Percentiles rank a stretch among this genome's conserved stretches.
phyloP scores from a whole-genome alignment of 2,888 invertebrate genomes.

The Troides helena region DNA sequence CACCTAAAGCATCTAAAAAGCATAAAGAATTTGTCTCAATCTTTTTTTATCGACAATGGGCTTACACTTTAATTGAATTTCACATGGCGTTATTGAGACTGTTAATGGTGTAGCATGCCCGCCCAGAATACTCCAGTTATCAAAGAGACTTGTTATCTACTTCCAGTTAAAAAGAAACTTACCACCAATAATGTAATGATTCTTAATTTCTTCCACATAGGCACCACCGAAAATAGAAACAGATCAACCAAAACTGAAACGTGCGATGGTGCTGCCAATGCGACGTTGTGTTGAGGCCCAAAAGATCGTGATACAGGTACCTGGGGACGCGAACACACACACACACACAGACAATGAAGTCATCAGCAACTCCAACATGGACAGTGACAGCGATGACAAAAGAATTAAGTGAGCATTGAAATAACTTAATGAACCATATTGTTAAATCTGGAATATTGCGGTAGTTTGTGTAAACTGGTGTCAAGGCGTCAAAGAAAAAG shows the following conservation, averaged over 20 bases:
- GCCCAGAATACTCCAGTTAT: too few relatives aligned
- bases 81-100: too few relatives aligned
- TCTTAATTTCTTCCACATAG: slow-evolving; percentile 46
- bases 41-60: too few relatives aligned
- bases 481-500: too few relatives aligned
- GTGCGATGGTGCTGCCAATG: slow-evolving; percentile 69
- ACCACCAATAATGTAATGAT: background rate
- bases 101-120: too few relatives aligned
- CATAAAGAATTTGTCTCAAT: background rate
- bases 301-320: slow-evolving; percentile 70
- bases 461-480: background rate
- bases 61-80: too few relatives aligned
- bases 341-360: slow-evolving; percentile 46
- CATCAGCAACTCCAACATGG: slow-evolving; percentile 51
- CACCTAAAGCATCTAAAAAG: background rate
- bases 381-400: slow-evolving; percentile 44
- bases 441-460: background rate
- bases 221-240: slow-evolving; percentile 69
- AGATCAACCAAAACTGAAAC: slow-evolving; percentile 58
- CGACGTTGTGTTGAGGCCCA: slow-evolving; percentile 60
- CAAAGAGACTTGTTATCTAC: too few relatives aligned
- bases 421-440: background rate
- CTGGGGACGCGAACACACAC: slow-evolving; percentile 35
- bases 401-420: slow-evolving; percentile 9
- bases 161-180: too few relatives aligned